These are phyloP conservation scores for Catharus fuscescens DNA, from an alignment of 2,113 vertebrate species.

Conservation along the genomic window DNA sequence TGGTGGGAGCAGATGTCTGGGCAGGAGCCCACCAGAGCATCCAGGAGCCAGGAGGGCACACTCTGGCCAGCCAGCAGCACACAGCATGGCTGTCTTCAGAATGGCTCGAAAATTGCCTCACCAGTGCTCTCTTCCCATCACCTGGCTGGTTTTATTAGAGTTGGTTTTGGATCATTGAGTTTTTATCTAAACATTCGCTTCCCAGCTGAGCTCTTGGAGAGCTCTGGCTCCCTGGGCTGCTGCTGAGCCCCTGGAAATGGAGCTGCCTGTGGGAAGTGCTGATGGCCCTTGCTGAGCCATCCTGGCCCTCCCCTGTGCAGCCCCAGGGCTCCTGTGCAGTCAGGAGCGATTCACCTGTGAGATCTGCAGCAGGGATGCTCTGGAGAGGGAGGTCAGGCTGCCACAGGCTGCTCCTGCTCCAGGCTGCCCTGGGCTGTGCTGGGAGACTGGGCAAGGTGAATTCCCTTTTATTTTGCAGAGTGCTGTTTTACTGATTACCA, in stretches of 20 bases:
- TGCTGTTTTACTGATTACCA: background rate
- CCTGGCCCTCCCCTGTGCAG: background rate
- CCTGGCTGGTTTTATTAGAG: background rate
- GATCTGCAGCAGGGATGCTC: background rate
- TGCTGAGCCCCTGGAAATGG: background rate
- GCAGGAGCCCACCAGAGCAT: background rate
- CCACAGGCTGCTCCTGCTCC: background rate
- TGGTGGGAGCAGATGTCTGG: background rate
- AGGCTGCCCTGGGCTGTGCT: background rate
- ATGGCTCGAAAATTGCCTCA: background rate
- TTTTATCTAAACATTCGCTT: constrained; percentile 22
- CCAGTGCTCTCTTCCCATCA: background rate
- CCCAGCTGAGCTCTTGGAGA: constrained; percentile 2
- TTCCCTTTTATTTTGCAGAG: background rate
- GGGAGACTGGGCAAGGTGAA: background rate
- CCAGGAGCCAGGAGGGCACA: accelerated
- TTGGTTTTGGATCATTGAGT: constrained; percentile 2
- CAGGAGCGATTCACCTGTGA: background rate
- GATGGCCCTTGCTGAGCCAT: background rate
- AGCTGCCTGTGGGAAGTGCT: background rate
- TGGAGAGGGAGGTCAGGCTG: background rate
- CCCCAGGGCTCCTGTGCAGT: background rate
- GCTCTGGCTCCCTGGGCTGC: background rate
- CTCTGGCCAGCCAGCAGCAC: accelerated
- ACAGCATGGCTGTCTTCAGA: background rate